Evolutionary conservation across 2,797 vertebrate species (phyloP).

Genomic region (Gila robusta): DNA sequence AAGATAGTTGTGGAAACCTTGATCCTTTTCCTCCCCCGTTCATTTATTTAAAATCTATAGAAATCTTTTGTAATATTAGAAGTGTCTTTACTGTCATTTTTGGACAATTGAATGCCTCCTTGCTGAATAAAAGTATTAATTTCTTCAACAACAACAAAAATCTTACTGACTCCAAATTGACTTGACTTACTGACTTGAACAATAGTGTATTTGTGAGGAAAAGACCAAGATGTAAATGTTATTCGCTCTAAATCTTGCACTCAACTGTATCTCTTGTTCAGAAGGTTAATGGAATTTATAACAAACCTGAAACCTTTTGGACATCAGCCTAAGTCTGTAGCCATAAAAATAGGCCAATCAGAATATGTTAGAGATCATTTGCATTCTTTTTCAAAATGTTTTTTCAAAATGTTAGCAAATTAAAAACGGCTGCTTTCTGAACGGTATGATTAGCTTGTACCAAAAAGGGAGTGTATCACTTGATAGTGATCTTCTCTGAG

Average conservation of each 20-base stretch:
- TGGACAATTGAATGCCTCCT: not conserved
- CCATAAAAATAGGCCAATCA: not conserved
- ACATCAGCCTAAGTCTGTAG: not conserved
- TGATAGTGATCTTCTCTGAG: not conserved
- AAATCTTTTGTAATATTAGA: no score
- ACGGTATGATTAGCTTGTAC: not conserved
- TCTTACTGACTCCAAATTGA: not conserved
- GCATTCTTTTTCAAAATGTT: not conserved
- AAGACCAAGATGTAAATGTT: not conserved
- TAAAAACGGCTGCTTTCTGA: not conserved
- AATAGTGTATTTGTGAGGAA: not conserved
- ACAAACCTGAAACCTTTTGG: not conserved
- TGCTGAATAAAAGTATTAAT: not conserved
- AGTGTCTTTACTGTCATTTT: no score
- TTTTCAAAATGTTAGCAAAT: conserved; percentile 8
- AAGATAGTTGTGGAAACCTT: not conserved
- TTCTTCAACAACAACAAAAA: not conserved
- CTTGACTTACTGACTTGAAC: not conserved
- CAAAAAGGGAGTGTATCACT: not conserved
- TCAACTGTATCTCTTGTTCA: not conserved
- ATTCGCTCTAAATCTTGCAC: not conserved
- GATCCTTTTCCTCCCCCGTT: no score
- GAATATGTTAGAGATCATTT: not conserved
- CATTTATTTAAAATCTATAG: no score
- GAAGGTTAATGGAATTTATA: not conserved